Conservation (phyloP, 2,113 vertebrate species). For the Barnardius zonarius region DNA sequence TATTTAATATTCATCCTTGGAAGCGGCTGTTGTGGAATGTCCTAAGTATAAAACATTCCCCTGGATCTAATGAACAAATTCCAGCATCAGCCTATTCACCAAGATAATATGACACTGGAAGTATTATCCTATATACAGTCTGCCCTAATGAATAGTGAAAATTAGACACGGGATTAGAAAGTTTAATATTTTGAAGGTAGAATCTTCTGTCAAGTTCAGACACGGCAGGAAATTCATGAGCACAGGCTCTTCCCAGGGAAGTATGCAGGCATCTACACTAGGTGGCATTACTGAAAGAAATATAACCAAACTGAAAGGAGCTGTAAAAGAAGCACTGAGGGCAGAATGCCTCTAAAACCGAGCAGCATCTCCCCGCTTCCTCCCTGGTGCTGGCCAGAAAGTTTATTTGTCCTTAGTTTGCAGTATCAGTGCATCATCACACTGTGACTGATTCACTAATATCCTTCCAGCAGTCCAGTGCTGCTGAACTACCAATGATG, state of each 20-base stretch:
- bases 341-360: not conserved
- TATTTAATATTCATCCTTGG: not conserved
- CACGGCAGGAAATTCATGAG: conserved; percentile 10
- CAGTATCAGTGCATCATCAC: not conserved
- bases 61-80: not conserved
- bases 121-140: not conserved
- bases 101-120: not conserved
- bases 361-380: not conserved
- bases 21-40: not conserved
- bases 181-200: conserved; percentile 33
- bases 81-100: not conserved
- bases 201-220: conserved; percentile 45
- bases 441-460: not conserved
- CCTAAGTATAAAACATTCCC: not conserved
- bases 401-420: not conserved
- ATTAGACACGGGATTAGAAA: conserved; percentile 44
- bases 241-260: conserved; percentile 22
- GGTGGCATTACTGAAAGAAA: conserved; percentile 61
- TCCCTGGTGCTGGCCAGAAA: not conserved
- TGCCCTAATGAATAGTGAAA: conserved; percentile 28
- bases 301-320: not conserved
- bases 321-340: not conserved
- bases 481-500: not conserved
- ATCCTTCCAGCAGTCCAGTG: not conserved
- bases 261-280: conserved; percentile 56